A percentile compares a stretch with the other conserved stretches of the same genome.
These are phyloP conservation scores for Chauna torquata DNA, from an alignment of 2,113 vertebrate genomes.

Conservation along the genomic window DNA sequence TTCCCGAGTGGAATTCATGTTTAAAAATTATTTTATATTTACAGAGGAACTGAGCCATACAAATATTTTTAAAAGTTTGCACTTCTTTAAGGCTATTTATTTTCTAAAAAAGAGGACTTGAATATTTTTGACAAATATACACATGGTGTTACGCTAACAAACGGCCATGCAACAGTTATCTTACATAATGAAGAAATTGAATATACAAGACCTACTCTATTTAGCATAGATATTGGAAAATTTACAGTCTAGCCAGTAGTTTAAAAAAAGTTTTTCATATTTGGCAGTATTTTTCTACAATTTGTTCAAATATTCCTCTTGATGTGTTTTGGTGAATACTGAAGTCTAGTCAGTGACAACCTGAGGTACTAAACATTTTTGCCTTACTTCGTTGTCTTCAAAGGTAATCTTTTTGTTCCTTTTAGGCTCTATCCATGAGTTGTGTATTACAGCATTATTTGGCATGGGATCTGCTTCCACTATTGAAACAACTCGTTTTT, in stretches of 20 bases:
- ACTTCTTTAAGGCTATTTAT: slow-evolving; percentile 82
- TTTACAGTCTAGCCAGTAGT: slow-evolving; percentile 74
- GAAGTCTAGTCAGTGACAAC: slow-evolving; percentile 80
- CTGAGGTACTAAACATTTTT: slow-evolving; percentile 93
- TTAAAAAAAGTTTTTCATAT: slow-evolving; percentile 72
- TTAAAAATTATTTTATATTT: slow-evolving; percentile 56
- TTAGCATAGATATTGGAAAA: slow-evolving; percentile 77
- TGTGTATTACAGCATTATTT: slow-evolving; percentile 95
- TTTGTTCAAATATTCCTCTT: slow-evolving; percentile 34
- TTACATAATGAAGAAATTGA: slow-evolving; percentile 78
- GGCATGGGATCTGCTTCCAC: slow-evolving; percentile 95
- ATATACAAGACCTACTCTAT: slow-evolving; percentile 79
- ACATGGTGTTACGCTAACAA: slow-evolving; percentile 77
- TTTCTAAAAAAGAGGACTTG: slow-evolving; percentile 81
- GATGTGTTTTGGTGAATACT: slow-evolving; percentile 71
- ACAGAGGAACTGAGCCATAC: slow-evolving; percentile 65
- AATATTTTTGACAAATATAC: slow-evolving; percentile 81
- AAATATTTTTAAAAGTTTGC: slow-evolving; percentile 75
- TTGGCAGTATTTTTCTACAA: slow-evolving; percentile 77
- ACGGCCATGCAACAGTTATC: slow-evolving; percentile 82
- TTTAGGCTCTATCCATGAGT: slow-evolving; percentile 98
- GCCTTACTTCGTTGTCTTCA: slow-evolving; percentile 88
- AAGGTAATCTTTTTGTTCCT: slow-evolving; percentile 94
- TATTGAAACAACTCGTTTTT: slow-evolving; percentile 97
- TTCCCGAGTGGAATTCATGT: slow-evolving; percentile 44